Evolutionary conservation across 1,140 invertebrate genomes (phyloP).

Genomic region (Caerostris extrusa): DNA sequence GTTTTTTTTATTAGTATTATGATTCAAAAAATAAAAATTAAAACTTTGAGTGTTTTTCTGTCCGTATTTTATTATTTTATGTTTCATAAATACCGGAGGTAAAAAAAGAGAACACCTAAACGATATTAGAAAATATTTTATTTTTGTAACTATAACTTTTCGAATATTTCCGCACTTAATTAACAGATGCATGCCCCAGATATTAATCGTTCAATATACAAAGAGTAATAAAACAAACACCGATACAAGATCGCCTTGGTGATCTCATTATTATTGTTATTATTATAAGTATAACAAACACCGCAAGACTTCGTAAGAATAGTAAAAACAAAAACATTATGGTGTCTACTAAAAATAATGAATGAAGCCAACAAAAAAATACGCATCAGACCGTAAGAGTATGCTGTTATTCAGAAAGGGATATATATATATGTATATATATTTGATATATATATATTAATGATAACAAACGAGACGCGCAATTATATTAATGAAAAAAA

Average conservation of each 20-base stretch:
- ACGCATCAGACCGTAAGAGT: background rate
- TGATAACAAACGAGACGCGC: background rate
- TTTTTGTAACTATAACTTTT: too few relatives aligned
- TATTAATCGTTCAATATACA: too few relatives aligned
- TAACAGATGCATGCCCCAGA: too few relatives aligned
- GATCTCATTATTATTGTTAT: background rate
- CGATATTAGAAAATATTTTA: too few relatives aligned
- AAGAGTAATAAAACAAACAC: background rate
- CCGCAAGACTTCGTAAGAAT: background rate
- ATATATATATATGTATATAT: too few relatives aligned
- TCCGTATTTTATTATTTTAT: too few relatives aligned
- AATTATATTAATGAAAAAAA: background rate
- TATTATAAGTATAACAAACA: background rate
- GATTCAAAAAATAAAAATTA: too few relatives aligned
- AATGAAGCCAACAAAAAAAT: background rate
- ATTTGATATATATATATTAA: background rate
- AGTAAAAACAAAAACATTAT: conserved; percentile 18
- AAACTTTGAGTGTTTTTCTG: too few relatives aligned
- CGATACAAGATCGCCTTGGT: background rate
- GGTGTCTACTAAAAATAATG: background rate
- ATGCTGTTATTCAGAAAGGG: background rate
- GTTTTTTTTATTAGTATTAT: too few relatives aligned
- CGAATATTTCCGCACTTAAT: too few relatives aligned
- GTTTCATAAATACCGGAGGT: too few relatives aligned
- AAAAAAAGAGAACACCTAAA: too few relatives aligned